phyloP scores from a whole-genome alignment of 2,797 vertebrate species.

The Nasua narica region DNA sequence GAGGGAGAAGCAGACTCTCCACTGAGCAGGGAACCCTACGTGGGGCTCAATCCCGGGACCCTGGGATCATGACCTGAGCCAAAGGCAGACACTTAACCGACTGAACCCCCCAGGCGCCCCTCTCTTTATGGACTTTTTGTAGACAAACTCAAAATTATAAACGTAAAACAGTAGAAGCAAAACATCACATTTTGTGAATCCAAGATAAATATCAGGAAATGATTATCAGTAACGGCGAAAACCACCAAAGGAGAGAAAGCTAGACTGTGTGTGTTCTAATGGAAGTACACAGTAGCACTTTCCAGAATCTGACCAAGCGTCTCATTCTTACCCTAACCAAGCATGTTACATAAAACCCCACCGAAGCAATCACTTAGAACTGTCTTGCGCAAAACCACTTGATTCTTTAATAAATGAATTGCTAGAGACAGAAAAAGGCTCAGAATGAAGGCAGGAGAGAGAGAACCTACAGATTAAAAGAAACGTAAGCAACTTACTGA shows the following conservation, averaged over 20 bases:
- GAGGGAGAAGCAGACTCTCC: neutral
- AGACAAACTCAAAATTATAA: neutral
- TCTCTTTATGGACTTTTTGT: neutral
- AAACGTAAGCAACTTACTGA: neutral
- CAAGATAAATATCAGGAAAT: neutral
- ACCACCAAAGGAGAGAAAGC: neutral
- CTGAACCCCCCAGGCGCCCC: neutral
- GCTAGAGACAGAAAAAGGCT: neutral
- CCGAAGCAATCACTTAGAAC: neutral
- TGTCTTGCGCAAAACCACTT: neutral
- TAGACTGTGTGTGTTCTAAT: neutral
- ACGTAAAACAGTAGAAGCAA: neutral
- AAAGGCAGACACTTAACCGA: neutral
- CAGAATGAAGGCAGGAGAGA: neutral
- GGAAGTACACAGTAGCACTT: neutral
- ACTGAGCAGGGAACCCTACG: no score
- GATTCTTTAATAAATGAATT: neutral
- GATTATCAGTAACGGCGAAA: neutral
- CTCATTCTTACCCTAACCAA: conserved; percentile 9
- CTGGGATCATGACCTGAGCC: neutral
- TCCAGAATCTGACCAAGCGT: neutral
- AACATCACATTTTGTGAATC: neutral
- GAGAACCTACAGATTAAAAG: neutral
- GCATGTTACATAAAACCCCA: neutral
- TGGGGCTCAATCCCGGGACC: no score